Evolutionary conservation across 1,140 invertebrate genomes (phyloP).

Genomic region (Eufriesea mexicana): DNA sequence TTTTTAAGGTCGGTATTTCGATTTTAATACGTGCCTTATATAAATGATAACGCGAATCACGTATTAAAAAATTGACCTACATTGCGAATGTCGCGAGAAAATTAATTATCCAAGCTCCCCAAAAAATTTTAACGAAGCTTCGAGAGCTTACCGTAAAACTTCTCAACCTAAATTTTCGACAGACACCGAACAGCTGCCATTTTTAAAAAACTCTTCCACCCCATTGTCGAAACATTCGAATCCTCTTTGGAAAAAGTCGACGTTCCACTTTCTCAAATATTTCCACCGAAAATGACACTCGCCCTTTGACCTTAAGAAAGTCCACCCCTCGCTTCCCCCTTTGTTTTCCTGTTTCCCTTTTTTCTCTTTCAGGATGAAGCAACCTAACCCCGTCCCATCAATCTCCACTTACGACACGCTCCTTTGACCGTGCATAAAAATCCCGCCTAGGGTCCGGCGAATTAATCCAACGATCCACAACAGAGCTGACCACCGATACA

Average conservation of each 20-base stretch:
- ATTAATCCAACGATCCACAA: slow-evolving; percentile 22
- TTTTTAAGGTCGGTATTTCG: not conserved
- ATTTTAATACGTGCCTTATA: too few relatives aligned
- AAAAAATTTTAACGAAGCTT: too few relatives aligned
- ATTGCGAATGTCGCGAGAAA: too few relatives aligned
- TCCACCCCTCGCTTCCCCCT: too few relatives aligned
- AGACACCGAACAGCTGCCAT: not conserved
- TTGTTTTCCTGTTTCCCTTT: too few relatives aligned
- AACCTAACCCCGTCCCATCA: not conserved
- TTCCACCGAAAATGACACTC: not conserved
- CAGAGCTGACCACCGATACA: slow-evolving; percentile 23
- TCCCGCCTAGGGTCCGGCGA: not conserved
- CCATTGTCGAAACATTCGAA: not conserved
- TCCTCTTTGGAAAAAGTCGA: not conserved
- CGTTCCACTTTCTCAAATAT: not conserved
- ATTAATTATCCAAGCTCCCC: too few relatives aligned
- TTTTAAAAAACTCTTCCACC: not conserved
- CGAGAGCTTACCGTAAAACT: too few relatives aligned
- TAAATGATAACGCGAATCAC: too few relatives aligned
- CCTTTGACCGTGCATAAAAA: not conserved
- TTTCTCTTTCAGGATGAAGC: not conserved
- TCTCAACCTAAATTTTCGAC: too few relatives aligned
- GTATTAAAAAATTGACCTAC: too few relatives aligned
- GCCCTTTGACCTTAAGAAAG: too few relatives aligned
- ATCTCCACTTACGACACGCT: not conserved